Evolutionary conservation across 1,140 invertebrate species (phyloP).

Genomic region (Pantala flavescens): DNA sequence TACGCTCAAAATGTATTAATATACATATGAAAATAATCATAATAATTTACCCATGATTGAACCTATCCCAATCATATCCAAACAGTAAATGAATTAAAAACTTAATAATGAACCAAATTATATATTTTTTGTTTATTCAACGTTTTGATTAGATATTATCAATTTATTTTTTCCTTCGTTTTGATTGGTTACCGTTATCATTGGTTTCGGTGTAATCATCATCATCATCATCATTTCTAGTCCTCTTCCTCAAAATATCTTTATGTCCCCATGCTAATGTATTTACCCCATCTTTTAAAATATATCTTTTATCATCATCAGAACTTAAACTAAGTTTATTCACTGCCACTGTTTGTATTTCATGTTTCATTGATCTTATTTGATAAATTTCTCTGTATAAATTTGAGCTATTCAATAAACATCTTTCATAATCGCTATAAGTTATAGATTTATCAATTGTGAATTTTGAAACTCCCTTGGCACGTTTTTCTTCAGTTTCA

Average conservation of each 20-base stretch:
- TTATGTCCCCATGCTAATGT: slow-evolving; percentile 14
- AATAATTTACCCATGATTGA: no score
- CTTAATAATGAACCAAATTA: no score
- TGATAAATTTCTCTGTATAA: neutral
- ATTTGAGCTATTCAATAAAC: neutral
- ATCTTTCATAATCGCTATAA: neutral
- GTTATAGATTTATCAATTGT: neutral
- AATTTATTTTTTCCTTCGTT: no score
- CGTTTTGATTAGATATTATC: no score
- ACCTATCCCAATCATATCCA: no score
- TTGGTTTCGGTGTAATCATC: no score
- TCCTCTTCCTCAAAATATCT: neutral
- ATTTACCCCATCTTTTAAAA: neutral
- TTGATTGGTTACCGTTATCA: no score
- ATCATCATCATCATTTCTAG: no score
- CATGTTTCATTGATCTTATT: slow-evolving; percentile 13
- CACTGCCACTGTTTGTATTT: slow-evolving; percentile 2
- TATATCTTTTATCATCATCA: slow-evolving; percentile 16
- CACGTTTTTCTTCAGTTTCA: neutral
- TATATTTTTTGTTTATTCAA: no score
- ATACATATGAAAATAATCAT: no score
- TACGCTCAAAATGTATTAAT: no score
- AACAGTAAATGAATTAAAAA: no score
- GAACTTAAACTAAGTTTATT: slow-evolving; percentile 10
- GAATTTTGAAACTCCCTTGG: neutral